Evolutionary conservation across 2,888 invertebrate genomes (phyloP), one percentile per base, ranked within the genome.

Genomic region (Hypselothyrea guttata): DNA sequence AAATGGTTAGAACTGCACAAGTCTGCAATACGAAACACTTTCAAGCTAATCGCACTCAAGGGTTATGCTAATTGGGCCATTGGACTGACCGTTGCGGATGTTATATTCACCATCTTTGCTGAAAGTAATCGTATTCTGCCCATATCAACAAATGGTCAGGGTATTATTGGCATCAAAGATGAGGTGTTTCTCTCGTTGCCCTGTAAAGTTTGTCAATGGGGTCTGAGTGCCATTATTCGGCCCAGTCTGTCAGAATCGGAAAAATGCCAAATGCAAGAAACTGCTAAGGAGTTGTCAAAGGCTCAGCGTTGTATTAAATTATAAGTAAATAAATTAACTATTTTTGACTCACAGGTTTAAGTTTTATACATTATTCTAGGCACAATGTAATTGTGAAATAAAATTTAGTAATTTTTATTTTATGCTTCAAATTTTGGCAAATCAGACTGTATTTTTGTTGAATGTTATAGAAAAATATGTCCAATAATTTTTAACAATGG

Each of bases 31-130:
- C 90, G 93, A 38, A 94, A 95, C 75, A 96, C 96, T 0, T 94
- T 94, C 84, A 93, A 95, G 74, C 93, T 96, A 15, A 95, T 95
- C 87, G 93, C 92, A 75, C 90, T 94, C 68, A 96, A 96, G 88
- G 96, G 96, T 0, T 96, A 96, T 90, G 96, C 96, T 0, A 95
- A 94, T 15, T 96, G 96, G 96, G 96, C 96, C 0, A 94, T 96
- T 63, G 96, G 95, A 0, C 90, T 95, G 9, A 94, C 94, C 65
- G 92, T 94, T 1, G 91, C 94, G 0, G 92, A 93, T 64, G 89
- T 96, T 12, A 92, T 92, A 1, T 90, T 92, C 18, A 92, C 93
- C 4, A 92, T 96, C 44, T 88, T 95, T 30, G 91, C 92, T 52
- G 95, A 96, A 84, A 92, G 93, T 0, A 91, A 92, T 71, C 93